Base-by-base conservation (phyloP, 1,140 invertebrate genomes). In the Solenopsis fugax region DNA sequence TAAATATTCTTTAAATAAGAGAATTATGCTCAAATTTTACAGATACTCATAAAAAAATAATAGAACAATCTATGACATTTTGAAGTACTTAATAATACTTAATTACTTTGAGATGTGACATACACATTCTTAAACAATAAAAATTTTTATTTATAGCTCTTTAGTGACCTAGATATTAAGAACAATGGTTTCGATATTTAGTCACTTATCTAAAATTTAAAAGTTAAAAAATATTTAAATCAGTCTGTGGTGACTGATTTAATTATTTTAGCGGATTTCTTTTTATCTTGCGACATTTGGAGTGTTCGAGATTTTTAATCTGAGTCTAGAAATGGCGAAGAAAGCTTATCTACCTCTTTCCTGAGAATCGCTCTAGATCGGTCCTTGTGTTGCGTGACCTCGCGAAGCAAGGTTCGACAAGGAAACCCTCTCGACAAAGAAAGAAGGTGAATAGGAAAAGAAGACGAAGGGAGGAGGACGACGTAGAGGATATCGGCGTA, bases 401-500 rank as follows among this genome's bases (percentile, higher is more conserved):
- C 75, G 86, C 69, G 18, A 85, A 71, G 81, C 72, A 21, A 56
- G 52, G 60, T 90, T 88, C 89, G 89, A 90, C 89, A 34, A 69
- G 89, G 78, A 29, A 73, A 75, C 48, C 62, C 52, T 62, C 50
- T 58, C 72, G 81, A 37, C 34, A 41, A 80, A 82, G 56, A 73
- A 48, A 62, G 48, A 58, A 16, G 77, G 24, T 13, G 7, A 10
- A 58, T 6, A 45, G 41, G 18, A 60, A 62, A 21, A 72, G 37
- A 69, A 60, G 37, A 18, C 73, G 58, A 65, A 13, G 77, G 60
- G 48, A 69, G 54, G 54, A 54, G 58, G 37, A 80, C 34, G 69
- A 58, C 41, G 69, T 37, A 58, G 69, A 87, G 72, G 84, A 73
- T 75, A 90, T 87, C 82, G 90, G 84, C 78, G 87, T 88, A 91